These are phyloP conservation scores for Euwallacea fornicatus DNA, from an alignment of 1,140 invertebrate genomes.

Conservation along the genomic window DNA sequence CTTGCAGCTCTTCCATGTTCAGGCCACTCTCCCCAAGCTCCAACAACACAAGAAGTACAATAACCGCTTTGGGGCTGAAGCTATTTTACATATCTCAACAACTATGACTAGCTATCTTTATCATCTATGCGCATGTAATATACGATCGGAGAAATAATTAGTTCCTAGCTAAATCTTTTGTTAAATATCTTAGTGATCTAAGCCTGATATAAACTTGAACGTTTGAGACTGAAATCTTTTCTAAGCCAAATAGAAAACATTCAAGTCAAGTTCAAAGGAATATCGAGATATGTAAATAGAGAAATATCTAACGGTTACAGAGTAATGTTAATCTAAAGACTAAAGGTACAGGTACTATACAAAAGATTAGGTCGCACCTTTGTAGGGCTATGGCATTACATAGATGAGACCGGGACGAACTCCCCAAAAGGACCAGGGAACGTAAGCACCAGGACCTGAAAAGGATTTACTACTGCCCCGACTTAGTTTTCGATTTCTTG, in stretches of 20 bases:
- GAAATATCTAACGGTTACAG: too few species aligned
- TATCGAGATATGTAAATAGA: too few species aligned
- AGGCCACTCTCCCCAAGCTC: too few species aligned
- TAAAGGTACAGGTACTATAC: constrained; percentile 34
- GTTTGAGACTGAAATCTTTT: too few species aligned
- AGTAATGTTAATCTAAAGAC: too few species aligned
- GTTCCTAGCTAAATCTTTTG: constrained; percentile 20
- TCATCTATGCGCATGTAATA: constrained; percentile 18
- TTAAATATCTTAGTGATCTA: too few species aligned
- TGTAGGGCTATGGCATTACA: constrained; percentile 46
- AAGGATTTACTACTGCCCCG: constrained; percentile 51
- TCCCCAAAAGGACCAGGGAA: constrained; percentile 50
- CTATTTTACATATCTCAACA: constrained; percentile 37
- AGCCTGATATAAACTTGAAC: too few species aligned
- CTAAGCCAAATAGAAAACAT: too few species aligned
- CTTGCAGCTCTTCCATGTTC: too few species aligned
- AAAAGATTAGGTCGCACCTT: constrained; percentile 52
- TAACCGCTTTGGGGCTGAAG: constrained; percentile 15
- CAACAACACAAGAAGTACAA: too few species aligned
- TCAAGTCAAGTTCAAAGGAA: too few species aligned
- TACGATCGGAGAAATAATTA: constrained; percentile 22
- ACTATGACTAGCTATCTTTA: constrained; percentile 20
- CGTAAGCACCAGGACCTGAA: constrained; percentile 50
- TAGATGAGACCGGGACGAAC: constrained; percentile 50
- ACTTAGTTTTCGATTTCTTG: constrained; percentile 43